Percentiles rank a stretch among this genome's conserved stretches.
phyloP scores from a whole-genome alignment of 2,888 invertebrate species.

The Oscheius myriophilus region DNA sequence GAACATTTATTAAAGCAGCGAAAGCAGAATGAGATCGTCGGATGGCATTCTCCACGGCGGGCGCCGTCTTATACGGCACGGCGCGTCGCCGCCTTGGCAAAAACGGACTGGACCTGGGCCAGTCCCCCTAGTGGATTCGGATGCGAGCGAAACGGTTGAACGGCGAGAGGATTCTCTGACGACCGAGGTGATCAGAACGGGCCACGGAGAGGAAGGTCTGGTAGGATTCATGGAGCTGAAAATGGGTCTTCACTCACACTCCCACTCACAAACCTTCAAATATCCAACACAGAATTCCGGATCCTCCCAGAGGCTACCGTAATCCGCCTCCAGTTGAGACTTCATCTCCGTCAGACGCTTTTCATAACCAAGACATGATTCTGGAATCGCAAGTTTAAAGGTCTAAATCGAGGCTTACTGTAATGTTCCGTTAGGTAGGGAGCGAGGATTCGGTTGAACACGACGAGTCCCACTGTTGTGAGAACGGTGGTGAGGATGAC shows the following conservation, averaged over 20 bases:
- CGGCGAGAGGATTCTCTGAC: not conserved
- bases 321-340: slow-evolving; percentile 8
- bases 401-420: too few species aligned
- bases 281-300: slow-evolving; percentile 24
- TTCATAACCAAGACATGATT: slow-evolving; percentile 14
- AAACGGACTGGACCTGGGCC: slow-evolving; percentile 12
- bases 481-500: not conserved
- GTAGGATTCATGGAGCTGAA: slow-evolving; percentile 14
- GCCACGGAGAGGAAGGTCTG: slow-evolving; percentile 10
- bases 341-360: slow-evolving; percentile 16
- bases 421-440: slow-evolving; percentile 9
- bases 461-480: not conserved
- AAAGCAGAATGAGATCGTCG: not conserved
- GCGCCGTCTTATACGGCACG: slow-evolving; percentile 13
- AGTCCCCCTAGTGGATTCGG: slow-evolving; percentile 12
- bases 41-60: slow-evolving; percentile 12
- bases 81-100: not conserved
- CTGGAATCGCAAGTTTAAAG: too few species aligned
- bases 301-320: slow-evolving; percentile 18
- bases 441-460: slow-evolving; percentile 9
- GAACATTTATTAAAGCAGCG: not conserved
- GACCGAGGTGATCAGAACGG: slow-evolving; percentile 12
- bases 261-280: not conserved
- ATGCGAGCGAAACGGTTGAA: slow-evolving; percentile 12
- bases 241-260: not conserved